Base-by-base conservation (phyloP, 2,113 vertebrate genomes). In the Spizaetus ornatus region DNA sequence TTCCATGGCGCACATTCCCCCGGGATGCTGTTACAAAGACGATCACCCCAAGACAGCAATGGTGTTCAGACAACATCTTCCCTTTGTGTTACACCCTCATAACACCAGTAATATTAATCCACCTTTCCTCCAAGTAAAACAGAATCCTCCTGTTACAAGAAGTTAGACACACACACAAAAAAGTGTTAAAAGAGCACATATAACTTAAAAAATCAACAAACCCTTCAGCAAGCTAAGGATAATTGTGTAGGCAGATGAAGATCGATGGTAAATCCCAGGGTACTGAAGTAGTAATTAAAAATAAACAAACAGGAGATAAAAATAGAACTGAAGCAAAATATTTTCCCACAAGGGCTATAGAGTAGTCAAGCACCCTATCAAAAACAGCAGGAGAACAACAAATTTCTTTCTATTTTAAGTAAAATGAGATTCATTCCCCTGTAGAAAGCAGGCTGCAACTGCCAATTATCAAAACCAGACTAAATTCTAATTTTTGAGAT, bases 291-390 rank as follows among this genome's bases (percentile, higher is more conserved):
- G 94, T 97, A 97, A 97, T 97, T 97, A 97, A 97, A 96, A 97
- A 96, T 95, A 97, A 97, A 97, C 91, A 97, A 97, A 96, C 71
- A 90, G 38, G 53, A 95, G 89, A 82, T 85, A 95, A 97, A 97
- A 95, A 97, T 94, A 97, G 91, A 93, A 97, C 50, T 93, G 77
- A 73, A 94, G 94, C 56, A 89, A 95, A 95, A 91, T 96, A 93
- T 96, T 93, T 94, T 89, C 91, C 74, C 78, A 65, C 47, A 66
- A 79, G 86, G 66, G 48, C 86, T 89, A 85, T 48, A 66, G 62
- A 95, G 36, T 59, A 95, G 66, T 88, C 84, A 94, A 91, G 73
- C 70, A 90, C 66, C 91, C 93, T 82, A 91, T 91, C 40, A 62
- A 84, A 89, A 96, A 40, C 85, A 91, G 61, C 62, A 82, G 70